Evolutionary conservation across 2,113 vertebrate species (phyloP), one percentile per base, ranked within the genome.

Genomic region (Bufo gargarizans): DNA sequence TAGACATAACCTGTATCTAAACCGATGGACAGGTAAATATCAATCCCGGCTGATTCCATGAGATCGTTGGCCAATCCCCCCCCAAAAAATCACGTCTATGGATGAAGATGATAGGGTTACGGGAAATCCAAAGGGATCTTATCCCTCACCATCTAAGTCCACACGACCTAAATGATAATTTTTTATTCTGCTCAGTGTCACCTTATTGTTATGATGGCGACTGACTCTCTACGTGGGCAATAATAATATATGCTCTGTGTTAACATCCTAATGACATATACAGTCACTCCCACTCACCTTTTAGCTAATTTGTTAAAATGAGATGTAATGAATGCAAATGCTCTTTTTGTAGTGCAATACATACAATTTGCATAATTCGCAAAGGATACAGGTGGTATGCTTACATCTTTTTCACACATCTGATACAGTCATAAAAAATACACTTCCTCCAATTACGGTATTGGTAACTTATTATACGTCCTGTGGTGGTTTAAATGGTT

Each of bases 211-310:
- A n/a, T 67, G 16, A 67, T 49, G 10, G 81, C 16, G 20, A 6
- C 20, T 55, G 63, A 33, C 13, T 53, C 71, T 55, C 20, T 49
- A 84, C 33, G 50, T 33, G 50, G 55, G 82, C 47, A 50, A 84
- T 84, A 49, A 71, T 84, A 84, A 84, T 84, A 84, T 84, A 84
- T 84, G 82, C 82, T 10, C 67, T 84, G 63, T 69, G 63, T 84
- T 84, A 84, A 71, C 82, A 84, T 84, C 63, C 14, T 53, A 84
- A 84, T 84, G 82, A 50, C 49, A 84, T 84, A 55, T 84, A 84
- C 49, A 84, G n/a, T n/a, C 59, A 84, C 65, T 84, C 71, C 47
- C 81, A 67, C 47, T 83, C 81, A 83, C 61, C 82, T 67, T 14
- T 55, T 71, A n/a, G 82, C 47, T 84, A 84, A 84, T 84, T 69